Conservation (phyloP, 2,113 vertebrate genomes). For the Charadrius vociferus region DNA sequence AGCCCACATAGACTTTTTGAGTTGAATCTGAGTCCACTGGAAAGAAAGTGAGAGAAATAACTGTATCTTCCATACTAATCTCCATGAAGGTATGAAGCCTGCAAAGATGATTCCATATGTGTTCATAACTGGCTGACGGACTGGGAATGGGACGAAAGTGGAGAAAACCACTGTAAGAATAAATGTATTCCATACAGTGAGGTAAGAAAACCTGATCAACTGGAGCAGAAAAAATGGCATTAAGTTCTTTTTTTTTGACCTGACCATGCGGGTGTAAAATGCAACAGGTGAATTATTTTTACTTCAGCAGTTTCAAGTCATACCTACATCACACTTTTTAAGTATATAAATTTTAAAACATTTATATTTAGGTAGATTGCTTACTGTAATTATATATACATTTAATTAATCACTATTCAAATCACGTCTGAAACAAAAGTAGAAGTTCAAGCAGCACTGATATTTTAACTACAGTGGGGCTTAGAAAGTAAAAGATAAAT, state of each 20-base stretch:
- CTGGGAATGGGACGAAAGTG: slow-evolving; percentile 63
- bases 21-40: background rate
- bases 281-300: background rate
- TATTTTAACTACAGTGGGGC: background rate
- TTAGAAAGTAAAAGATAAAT: background rate
- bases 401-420: background rate
- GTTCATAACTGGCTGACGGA: slow-evolving; percentile 68
- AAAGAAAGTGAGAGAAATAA: background rate
- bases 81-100: slow-evolving; percentile 74
- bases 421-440: background rate
- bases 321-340: background rate
- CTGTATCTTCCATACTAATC: background rate
- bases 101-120: slow-evolving; percentile 70
- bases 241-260: background rate
- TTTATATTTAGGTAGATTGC: background rate
- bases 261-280: background rate
- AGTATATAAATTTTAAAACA: background rate
- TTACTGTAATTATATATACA: background rate
- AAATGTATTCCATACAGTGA: slow-evolving; percentile 64
- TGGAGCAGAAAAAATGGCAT: background rate
- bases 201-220: slow-evolving; percentile 52
- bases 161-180: slow-evolving; percentile 67
- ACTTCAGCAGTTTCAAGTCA: background rate
- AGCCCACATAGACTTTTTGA: background rate
- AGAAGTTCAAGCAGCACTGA: background rate